Percentiles rank a stretch among this genome's conserved stretches.
These are phyloP conservation scores for Cephus pulcher DNA, from an alignment of 2,888 invertebrate genomes.

Conservation along the genomic window DNA sequence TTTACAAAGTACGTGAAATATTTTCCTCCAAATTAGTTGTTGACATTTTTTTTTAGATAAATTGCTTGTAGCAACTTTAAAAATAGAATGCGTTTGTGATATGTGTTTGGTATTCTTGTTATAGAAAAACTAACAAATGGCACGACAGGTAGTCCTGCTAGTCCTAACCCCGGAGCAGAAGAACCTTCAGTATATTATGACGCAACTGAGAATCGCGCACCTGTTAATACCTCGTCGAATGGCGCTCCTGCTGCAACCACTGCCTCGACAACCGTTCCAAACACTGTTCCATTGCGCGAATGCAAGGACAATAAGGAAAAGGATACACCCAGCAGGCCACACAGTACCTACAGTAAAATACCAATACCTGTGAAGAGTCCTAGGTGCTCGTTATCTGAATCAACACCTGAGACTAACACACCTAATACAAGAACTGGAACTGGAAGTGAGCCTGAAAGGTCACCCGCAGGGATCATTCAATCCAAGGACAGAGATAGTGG, in stretches of 20 bases:
- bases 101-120: conserved; percentile 12
- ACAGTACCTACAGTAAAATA: conserved; percentile 72
- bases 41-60: neutral
- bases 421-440: conserved; percentile 52
- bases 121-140: conserved; percentile 62
- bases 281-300: conserved; percentile 46
- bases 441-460: conserved; percentile 51
- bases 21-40: neutral
- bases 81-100: neutral
- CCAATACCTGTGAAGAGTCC: conserved; percentile 72
- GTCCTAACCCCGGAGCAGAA: conserved; percentile 74
- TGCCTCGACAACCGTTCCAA: conserved; percentile 45
- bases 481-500: conserved; percentile 58
- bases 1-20: conserved; percentile 51
- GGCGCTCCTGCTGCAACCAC: conserved; percentile 41
- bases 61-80: neutral
- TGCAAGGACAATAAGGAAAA: conserved; percentile 52
- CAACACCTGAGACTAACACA: conserved; percentile 57
- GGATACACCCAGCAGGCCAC: conserved; percentile 58
- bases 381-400: conserved; percentile 58
- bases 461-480: conserved; percentile 36
- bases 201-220: conserved; percentile 76
- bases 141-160: conserved; percentile 60
- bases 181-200: conserved; percentile 85
- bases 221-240: conserved; percentile 49